These are phyloP conservation scores for Papilio machaon DNA, from an alignment of 1,140 invertebrate genomes.

Conservation along the genomic window DNA sequence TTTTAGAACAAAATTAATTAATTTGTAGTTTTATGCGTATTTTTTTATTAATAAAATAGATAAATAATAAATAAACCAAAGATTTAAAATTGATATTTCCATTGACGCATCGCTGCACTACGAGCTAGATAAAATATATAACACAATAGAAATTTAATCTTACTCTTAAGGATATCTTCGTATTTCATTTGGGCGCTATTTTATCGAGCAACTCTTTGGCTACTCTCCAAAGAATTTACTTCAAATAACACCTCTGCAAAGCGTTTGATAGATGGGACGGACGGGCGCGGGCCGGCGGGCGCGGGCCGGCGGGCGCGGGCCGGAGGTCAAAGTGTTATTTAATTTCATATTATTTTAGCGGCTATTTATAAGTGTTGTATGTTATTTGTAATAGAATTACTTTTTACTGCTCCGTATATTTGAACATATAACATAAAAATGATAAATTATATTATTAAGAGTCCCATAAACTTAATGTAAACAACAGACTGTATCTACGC, in stretches of 20 bases:
- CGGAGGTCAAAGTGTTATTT: background rate
- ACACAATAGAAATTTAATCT: background rate
- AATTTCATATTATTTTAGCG: background rate
- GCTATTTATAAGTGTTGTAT: background rate
- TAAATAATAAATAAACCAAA: background rate
- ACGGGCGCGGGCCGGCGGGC: background rate
- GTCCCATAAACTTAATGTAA: background rate
- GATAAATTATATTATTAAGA: background rate
- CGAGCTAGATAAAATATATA: background rate
- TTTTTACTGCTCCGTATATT: background rate
- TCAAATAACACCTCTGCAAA: background rate
- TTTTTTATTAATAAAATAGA: too few relatives aligned
- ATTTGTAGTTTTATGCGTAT: too few relatives aligned
- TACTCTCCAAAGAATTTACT: conserved; percentile 18
- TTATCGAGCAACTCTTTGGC: conserved; percentile 28
- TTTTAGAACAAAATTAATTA: too few relatives aligned
- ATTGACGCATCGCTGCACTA: background rate
- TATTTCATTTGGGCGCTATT: conserved; percentile 3
- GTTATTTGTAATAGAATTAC: background rate
- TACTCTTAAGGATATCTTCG: background rate
- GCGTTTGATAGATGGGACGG: background rate
- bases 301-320: background rate
- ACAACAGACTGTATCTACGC: too few relatives aligned
- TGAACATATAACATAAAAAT: background rate
- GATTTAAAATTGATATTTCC: background rate